These are phyloP conservation scores for Celastrina argiolus DNA, from an alignment of 2,888 invertebrate genomes.

Conservation along the genomic window DNA sequence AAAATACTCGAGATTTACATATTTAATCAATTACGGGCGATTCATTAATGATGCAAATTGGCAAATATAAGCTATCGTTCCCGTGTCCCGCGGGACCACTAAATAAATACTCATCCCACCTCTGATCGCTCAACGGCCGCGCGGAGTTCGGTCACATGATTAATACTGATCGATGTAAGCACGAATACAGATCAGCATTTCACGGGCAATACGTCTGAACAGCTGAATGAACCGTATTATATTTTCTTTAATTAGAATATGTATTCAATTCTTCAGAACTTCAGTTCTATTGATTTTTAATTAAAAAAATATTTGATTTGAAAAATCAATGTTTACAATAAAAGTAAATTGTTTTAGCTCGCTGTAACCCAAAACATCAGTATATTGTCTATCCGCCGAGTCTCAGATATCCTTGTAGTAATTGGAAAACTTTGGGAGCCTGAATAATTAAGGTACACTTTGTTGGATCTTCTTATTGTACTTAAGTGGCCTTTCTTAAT, in stretches of 20 bases:
- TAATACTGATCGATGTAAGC: slow-evolving; percentile 1
- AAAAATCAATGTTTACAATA: background rate
- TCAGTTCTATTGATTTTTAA: no score
- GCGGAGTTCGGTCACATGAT: background rate
- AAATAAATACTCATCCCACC: slow-evolving; percentile 53
- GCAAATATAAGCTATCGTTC: slow-evolving; percentile 62
- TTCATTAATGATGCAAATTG: slow-evolving; percentile 70
- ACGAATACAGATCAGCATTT: background rate
- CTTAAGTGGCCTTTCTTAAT: background rate
- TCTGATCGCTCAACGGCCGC: slow-evolving; percentile 30
- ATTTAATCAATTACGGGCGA: slow-evolving; percentile 60
- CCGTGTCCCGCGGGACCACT: slow-evolving; percentile 51
- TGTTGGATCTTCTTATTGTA: slow-evolving; percentile 4
- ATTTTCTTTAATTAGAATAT: background rate
- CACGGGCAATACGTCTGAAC: background rate
- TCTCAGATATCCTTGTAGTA: slow-evolving; percentile 28
- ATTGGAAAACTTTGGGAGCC: slow-evolving; percentile 27
- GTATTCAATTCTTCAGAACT: background rate
- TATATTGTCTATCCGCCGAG: slow-evolving; percentile 26
- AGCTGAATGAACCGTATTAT: background rate
- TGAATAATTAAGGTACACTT: slow-evolving; percentile 16
- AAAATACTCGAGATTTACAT: slow-evolving; percentile 48
- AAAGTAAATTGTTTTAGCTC: background rate
- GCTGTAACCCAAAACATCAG: slow-evolving; percentile 22
- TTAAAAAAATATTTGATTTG: no score